These are phyloP conservation scores for Helleia helle DNA, from an alignment of 2,888 invertebrate species.

Conservation along the genomic window DNA sequence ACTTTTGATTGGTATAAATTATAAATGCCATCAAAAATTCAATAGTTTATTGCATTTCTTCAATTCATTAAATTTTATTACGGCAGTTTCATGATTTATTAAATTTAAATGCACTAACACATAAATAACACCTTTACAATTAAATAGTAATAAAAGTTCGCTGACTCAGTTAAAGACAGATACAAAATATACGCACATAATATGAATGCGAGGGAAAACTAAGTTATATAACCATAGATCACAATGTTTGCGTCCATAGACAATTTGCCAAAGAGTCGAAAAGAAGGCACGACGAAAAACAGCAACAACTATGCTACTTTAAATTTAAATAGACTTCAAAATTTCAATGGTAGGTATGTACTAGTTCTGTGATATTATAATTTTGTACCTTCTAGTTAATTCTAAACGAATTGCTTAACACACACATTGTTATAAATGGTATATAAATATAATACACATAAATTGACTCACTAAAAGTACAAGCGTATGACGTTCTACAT, in stretches of 20 bases:
- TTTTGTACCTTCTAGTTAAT: neutral
- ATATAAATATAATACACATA: constrained; percentile 62
- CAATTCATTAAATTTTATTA: neutral
- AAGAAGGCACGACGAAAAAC: neutral
- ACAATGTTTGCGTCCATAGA: constrained; percentile 44
- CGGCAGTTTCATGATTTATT: neutral
- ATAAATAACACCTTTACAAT: neutral
- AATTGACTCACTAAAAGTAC: constrained; percentile 68
- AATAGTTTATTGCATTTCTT: too few species aligned
- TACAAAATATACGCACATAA: constrained; percentile 29
- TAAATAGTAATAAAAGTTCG: constrained; percentile 14
- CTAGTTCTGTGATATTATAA: neutral
- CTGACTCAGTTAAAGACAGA: constrained; percentile 18
- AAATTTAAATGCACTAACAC: neutral
- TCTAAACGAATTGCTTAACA: constrained; percentile 32
- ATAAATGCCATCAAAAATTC: too few species aligned
- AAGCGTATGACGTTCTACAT: constrained; percentile 71
- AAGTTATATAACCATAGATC: constrained; percentile 43
- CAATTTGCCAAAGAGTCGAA: neutral
- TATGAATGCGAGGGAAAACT: constrained; percentile 46
- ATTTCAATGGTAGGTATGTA: neutral
- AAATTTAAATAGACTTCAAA: neutral
- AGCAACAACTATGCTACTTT: neutral
- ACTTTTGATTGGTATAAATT: too few species aligned
- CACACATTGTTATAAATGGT: constrained; percentile 51